Conservation (phyloP, 2,113 vertebrate species). For the Aepyceros melampus region DNA sequence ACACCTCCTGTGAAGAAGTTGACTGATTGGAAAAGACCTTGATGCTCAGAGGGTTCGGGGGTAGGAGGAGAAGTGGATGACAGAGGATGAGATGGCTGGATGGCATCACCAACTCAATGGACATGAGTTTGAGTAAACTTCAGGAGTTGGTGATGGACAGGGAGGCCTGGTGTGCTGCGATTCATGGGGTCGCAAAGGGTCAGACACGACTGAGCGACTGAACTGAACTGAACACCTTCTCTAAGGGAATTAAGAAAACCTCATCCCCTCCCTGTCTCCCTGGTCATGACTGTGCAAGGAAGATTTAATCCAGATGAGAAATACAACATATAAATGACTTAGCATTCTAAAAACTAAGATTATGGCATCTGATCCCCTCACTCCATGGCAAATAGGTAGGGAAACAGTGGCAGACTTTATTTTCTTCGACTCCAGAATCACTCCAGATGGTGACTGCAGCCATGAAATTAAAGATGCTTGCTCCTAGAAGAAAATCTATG, state of each 20-base stretch:
- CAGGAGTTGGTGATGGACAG: no score
- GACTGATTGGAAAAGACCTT: no score
- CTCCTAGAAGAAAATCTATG: neutral
- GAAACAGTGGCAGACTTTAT: neutral
- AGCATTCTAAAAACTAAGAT: neutral
- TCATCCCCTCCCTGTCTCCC: neutral
- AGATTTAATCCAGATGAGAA: constrained; percentile 5
- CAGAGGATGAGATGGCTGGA: no score
- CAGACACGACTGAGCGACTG: no score
- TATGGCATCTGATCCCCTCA: neutral
- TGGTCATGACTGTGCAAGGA: neutral
- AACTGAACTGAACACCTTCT: neutral
- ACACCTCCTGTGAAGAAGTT: no score
- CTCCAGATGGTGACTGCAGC: neutral
- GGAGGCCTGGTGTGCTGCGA: no score
- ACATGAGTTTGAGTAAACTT: no score
- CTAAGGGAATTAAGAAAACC: neutral
- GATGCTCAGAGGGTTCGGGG: no score
- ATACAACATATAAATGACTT: neutral
- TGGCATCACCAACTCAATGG: no score
- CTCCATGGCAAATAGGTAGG: neutral
- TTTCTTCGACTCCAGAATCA: neutral
- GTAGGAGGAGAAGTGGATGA: no score
- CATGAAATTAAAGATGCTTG: neutral
- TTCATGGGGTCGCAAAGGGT: no score